Percentiles rank a stretch among this genome's conserved stretches.
These are phyloP conservation scores for Tachypleus tridentatus DNA, from an alignment of 1,140 invertebrate genomes.

Conservation along the genomic window DNA sequence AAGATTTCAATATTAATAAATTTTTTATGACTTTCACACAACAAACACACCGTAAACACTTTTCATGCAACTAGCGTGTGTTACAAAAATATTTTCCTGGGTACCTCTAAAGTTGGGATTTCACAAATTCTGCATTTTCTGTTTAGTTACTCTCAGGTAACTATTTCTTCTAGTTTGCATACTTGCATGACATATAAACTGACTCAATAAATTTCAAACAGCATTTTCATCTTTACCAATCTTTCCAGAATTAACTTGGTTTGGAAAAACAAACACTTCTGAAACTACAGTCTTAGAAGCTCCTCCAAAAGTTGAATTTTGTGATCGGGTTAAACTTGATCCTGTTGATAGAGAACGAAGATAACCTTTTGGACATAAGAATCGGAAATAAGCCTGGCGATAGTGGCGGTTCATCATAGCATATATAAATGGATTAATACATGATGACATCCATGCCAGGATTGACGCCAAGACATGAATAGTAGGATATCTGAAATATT, in stretches of 20 bases:
- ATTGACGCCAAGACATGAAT: slow-evolving; percentile 67
- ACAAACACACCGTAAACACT: too few relatives aligned
- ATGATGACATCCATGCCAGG: slow-evolving; percentile 70
- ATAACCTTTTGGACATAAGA: slow-evolving; percentile 35
- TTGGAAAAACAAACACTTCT: slow-evolving; percentile 1
- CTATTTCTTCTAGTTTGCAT: too few relatives aligned
- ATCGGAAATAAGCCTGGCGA: slow-evolving; percentile 54
- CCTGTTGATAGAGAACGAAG: not conserved
- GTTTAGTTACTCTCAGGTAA: too few relatives aligned
- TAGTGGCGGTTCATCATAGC: slow-evolving; percentile 73
- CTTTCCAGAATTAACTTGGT: too few relatives aligned
- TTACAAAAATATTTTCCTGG: too few relatives aligned
- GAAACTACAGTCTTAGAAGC: not conserved
- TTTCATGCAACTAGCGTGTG: too few relatives aligned
- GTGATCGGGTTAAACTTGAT: not conserved
- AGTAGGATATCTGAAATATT: slow-evolving; percentile 42
- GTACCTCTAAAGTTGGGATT: too few relatives aligned
- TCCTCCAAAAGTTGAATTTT: not conserved
- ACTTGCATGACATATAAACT: too few relatives aligned
- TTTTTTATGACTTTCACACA: too few relatives aligned
- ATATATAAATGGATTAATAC: slow-evolving; percentile 77
- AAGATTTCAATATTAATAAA: too few relatives aligned
- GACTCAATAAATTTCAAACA: too few relatives aligned
- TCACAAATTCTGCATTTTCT: too few relatives aligned
- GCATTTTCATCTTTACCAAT: slow-evolving; percentile 5